Evolutionary conservation across 1,140 invertebrate genomes (phyloP).

Genomic region (Diprion similis): DNA sequence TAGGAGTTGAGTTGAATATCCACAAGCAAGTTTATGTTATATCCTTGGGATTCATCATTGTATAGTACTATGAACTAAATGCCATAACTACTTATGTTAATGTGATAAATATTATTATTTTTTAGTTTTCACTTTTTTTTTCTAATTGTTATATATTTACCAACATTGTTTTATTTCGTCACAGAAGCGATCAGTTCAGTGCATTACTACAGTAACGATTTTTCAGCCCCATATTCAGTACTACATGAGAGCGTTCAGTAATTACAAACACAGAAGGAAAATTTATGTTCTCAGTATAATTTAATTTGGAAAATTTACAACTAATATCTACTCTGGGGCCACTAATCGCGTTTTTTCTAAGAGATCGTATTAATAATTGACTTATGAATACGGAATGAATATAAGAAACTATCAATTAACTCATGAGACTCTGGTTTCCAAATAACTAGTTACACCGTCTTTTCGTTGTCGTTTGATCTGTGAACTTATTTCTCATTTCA

Average conservation of each 20-base stretch:
- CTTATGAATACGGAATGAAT: background rate
- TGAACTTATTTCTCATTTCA: background rate
- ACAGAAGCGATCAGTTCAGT: conserved; percentile 5
- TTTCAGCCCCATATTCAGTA: background rate
- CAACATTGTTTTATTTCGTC: background rate
- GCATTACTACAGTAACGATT: background rate
- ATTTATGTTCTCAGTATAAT: background rate
- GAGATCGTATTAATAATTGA: background rate
- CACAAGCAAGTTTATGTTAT: conserved; percentile 2
- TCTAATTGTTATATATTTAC: background rate
- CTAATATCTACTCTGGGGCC: background rate
- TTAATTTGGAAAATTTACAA: background rate
- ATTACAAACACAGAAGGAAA: background rate
- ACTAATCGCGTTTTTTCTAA: background rate
- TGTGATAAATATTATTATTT: background rate
- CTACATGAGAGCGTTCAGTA: background rate
- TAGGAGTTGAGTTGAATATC: conserved; percentile 5
- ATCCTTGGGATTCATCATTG: background rate
- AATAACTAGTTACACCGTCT: background rate
- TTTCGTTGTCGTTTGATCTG: background rate
- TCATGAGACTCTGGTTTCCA: background rate
- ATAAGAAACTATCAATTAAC: background rate
- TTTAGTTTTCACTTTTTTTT: background rate
- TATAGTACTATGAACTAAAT: conserved; percentile 1
- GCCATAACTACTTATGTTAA: background rate